Conservation (phyloP, 2,888 invertebrate species). For the Phaedon cochleariae region DNA sequence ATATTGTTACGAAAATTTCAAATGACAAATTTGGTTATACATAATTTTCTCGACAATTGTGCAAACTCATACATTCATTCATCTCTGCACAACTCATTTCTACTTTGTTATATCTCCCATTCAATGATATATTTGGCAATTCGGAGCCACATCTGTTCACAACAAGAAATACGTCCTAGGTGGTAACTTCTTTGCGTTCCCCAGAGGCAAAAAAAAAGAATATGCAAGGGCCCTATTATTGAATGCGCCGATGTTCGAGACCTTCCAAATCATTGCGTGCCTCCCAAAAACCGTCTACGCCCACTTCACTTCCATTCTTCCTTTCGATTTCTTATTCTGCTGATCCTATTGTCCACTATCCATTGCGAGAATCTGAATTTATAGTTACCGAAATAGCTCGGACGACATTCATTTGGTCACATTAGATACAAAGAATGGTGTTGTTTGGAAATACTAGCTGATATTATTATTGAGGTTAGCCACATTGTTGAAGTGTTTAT, state of each 20-base stretch:
- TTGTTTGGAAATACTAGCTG: slow-evolving; percentile 51
- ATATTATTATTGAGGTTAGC: slow-evolving; percentile 46
- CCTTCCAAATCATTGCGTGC: slow-evolving; percentile 26
- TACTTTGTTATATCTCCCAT: too few species aligned
- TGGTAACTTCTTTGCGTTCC: slow-evolving; percentile 10
- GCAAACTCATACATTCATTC: too few species aligned
- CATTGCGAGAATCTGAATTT: slow-evolving; percentile 55
- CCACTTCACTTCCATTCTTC: slow-evolving; percentile 47
- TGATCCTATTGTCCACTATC: slow-evolving; percentile 49
- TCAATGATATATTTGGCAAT: neutral
- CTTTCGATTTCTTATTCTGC: slow-evolving; percentile 45
- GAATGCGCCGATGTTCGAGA: slow-evolving; percentile 3
- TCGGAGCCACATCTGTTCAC: neutral
- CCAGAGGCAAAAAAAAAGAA: slow-evolving; percentile 12
- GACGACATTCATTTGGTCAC: slow-evolving; percentile 55
- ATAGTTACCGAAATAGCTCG: slow-evolving; percentile 49
- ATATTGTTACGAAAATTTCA: too few species aligned
- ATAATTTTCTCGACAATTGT: too few species aligned
- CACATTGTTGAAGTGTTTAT: slow-evolving; percentile 38
- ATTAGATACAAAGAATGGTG: slow-evolving; percentile 54
- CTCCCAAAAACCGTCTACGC: slow-evolving; percentile 46
- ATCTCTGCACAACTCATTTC: too few species aligned
- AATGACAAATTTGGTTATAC: too few species aligned
- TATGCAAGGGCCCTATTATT: slow-evolving; percentile 6
- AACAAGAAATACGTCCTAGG: slow-evolving; percentile 7